Evolutionary conservation across 2,888 invertebrate species (phyloP), one percentile per base, ranked within the genome.

Genomic region (Eristalis tenax): DNA sequence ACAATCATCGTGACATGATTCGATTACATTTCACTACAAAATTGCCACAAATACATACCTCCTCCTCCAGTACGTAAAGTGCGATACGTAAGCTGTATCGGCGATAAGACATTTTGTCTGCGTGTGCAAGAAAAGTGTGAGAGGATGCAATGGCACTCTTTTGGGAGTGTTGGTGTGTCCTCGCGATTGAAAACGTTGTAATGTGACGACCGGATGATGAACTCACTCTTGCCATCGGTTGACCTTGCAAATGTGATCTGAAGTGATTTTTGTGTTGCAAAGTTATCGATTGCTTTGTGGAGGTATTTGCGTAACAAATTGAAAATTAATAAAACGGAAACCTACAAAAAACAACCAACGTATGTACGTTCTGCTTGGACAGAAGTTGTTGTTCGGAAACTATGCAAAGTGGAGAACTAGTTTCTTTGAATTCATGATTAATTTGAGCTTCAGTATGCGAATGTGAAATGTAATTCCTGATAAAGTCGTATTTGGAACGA

Each of bases 171-270:
- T 43, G 43, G n/a, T 18, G 18, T 4, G 1, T 50, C 4, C n/a
- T 50, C n/a, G 50, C 18, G 43, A 15, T 43, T 43, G 43, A 18
- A 11, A 40, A 40, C 26, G 15, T 11, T 15, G 43, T 4, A 50
- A 50, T 50, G 50, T 50, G 26, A 59, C 18, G 59, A 59, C 26
- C 59, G 26, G 50, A 11, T 13, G 26, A 26, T 59, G 59, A 59
- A 59, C 59, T 28, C 59, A 59, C 59, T 59, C 26, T 59, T 26
- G 1, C 23, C 26, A 26, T 59, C 15, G 13, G 63, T 5, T 22
- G 50, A 73, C 32, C 63, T 73, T 50, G 73, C 63, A 63, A 73
- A 63, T 63, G 26, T 40, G 61, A n/a, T 26, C 61, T 35, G 35
- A 65, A 65, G 32, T 22, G 50, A 3, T 23, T 23, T 32, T 50